Percentiles rank a stretch among this genome's conserved stretches.
Conservation (phyloP, 2,888 invertebrate genomes). For the Hyalella azteca region DNA sequence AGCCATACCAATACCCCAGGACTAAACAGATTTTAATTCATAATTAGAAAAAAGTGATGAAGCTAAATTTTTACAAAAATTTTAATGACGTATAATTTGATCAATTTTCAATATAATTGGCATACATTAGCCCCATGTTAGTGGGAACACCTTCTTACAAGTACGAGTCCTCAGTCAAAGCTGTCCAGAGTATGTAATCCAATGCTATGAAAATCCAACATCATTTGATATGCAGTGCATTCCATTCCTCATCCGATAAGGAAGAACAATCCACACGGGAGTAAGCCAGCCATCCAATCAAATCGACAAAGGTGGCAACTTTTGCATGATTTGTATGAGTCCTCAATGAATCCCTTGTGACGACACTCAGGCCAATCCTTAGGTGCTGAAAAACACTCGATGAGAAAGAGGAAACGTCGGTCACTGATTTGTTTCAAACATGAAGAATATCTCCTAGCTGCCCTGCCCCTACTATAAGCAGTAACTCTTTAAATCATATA, state of each 20-base stretch:
- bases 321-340: conserved; percentile 36
- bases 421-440: conserved; percentile 15
- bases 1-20: conserved; percentile 5
- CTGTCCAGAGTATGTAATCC: conserved; percentile 32
- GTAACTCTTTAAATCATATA: no score
- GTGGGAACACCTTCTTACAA: conserved; percentile 29
- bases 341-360: conserved; percentile 26
- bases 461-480: no score
- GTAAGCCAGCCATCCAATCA: conserved; percentile 13
- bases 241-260: conserved; percentile 9
- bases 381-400: conserved; percentile 35
- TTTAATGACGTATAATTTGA: neutral
- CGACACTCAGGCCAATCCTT: conserved; percentile 29
- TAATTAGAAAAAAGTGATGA: neutral
- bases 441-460: no score
- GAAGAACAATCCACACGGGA: conserved; percentile 29
- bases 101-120: neutral
- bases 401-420: conserved; percentile 27
- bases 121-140: conserved; percentile 20
- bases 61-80: neutral
- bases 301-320: conserved; percentile 30
- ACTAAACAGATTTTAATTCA: neutral
- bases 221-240: conserved; percentile 24
- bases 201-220: conserved; percentile 35
- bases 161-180: conserved; percentile 29